A percentile compares a stretch with the other conserved stretches of the same genome.
These are phyloP conservation scores for Choloepus didactylus DNA, from an alignment of 2,797 vertebrate genomes.

Conservation along the genomic window DNA sequence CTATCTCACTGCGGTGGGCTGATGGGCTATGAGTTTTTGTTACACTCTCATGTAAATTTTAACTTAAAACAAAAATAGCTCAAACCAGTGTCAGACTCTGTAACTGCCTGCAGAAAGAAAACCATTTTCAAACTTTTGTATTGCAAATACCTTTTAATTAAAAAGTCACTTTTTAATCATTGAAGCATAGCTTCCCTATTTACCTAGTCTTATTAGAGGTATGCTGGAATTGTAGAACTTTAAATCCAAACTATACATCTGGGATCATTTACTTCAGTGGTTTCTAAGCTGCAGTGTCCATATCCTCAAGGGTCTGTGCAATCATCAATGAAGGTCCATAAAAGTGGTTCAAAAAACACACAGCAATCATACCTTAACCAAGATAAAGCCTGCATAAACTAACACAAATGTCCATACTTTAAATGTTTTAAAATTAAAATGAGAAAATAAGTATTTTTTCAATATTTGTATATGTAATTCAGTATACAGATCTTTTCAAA, in stretches of 20 bases:
- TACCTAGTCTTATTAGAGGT: neutral
- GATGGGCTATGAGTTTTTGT: neutral
- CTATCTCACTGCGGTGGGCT: neutral
- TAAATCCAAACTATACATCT: neutral
- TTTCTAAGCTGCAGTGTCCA: neutral
- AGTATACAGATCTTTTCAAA: constrained; percentile 31
- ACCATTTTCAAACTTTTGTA: constrained; percentile 4
- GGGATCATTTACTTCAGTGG: neutral
- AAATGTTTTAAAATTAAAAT: constrained; percentile 37
- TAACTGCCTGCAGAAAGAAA: neutral
- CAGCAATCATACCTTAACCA: neutral
- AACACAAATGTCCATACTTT: neutral
- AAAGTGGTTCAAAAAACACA: neutral
- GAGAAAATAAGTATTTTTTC: neutral
- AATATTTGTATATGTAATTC: neutral
- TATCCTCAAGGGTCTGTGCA: neutral
- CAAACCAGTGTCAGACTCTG: neutral
- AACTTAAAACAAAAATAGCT: constrained; percentile 8
- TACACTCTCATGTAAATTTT: neutral
- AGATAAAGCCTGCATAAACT: neutral
- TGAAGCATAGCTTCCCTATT: neutral
- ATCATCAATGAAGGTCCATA: neutral
- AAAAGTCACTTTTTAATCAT: neutral
- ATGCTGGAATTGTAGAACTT: neutral
- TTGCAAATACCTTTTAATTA: neutral